Percentiles rank a stretch among this genome's conserved stretches.
These are phyloP conservation scores for Mastacembelus armatus DNA, from an alignment of 2,797 vertebrate genomes.

Conservation along the genomic window DNA sequence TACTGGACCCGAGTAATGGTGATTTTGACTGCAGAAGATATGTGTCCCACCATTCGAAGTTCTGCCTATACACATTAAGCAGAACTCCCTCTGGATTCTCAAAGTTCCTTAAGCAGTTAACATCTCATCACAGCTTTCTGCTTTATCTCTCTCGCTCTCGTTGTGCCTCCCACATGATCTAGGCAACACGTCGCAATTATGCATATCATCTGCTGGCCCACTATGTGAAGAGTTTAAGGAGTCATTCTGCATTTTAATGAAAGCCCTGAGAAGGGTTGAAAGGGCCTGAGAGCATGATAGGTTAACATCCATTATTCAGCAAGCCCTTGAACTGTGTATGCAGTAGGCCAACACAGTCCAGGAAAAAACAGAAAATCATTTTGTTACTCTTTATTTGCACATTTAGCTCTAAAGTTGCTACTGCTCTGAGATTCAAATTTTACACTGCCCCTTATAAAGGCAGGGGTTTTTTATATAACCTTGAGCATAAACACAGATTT, in stretches of 20 bases:
- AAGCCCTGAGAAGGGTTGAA: conserved; percentile 39
- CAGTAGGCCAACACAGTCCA: conserved; percentile 8
- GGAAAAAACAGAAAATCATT: conserved; percentile 28
- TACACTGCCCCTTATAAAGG: conserved; percentile 37
- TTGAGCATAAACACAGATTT: conserved; percentile 38
- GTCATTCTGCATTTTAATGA: conserved; percentile 60
- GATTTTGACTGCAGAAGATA: conserved; percentile 66
- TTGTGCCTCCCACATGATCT: conserved; percentile 52
- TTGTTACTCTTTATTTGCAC: conserved; percentile 24
- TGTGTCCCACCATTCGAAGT: conserved; percentile 64
- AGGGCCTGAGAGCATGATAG: conserved; percentile 45
- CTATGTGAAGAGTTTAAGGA: conserved; percentile 50
- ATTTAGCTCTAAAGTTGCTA: conserved; percentile 6
- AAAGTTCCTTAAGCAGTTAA: conserved; percentile 62
- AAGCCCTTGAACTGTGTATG: conserved; percentile 48
- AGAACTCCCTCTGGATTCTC: conserved; percentile 57
- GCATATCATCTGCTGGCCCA: conserved; percentile 45
- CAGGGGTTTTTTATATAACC: conserved; percentile 30
- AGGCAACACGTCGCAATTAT: conserved; percentile 46
- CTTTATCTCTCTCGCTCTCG: conserved; percentile 36
- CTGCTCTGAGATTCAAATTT: conserved; percentile 24
- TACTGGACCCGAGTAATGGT: conserved; percentile 77
- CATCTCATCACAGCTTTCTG: conserved; percentile 58
- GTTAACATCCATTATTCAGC: conserved; percentile 65
- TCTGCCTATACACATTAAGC: conserved; percentile 61